Evolutionary conservation across 2,888 invertebrate genomes (phyloP).

Genomic region (Acleris literana): DNA sequence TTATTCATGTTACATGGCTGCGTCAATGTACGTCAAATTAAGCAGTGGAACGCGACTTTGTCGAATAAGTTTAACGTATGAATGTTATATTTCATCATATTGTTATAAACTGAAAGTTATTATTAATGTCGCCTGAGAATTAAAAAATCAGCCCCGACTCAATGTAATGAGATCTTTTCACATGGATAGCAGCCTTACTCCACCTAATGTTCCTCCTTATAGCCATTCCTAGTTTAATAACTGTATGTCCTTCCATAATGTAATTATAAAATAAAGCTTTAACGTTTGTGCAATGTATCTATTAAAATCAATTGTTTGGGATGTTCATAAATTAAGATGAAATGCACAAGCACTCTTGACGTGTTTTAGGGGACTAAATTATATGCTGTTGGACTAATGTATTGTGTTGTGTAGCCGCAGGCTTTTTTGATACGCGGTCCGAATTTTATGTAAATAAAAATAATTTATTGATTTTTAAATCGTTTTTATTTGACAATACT

Average conservation of each 20-base stretch:
- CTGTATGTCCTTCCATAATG: conserved; percentile 16
- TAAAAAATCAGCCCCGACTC: too few species aligned
- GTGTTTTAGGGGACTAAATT: conserved; percentile 18
- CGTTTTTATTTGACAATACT: conserved; percentile 11
- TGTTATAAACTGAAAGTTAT: too few species aligned
- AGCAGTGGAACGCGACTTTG: too few species aligned
- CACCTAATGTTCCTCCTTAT: background rate
- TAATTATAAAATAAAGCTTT: conserved; percentile 18
- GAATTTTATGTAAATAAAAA: conserved; percentile 65
- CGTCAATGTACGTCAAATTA: too few species aligned
- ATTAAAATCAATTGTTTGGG: background rate
- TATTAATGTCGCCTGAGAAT: too few species aligned
- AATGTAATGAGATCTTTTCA: background rate
- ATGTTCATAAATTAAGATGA: conserved; percentile 13
- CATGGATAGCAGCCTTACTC: conserved; percentile 4
- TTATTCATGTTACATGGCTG: too few species aligned
- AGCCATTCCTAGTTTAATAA: conserved; percentile 17
- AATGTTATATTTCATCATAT: too few species aligned
- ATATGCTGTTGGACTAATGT: conserved; percentile 39
- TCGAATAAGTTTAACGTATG: too few species aligned
- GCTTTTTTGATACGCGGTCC: conserved; percentile 58
- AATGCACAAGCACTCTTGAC: conserved; percentile 30
- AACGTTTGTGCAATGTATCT: conserved; percentile 4
- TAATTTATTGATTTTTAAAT: conserved; percentile 57
- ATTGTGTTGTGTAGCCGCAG: conserved; percentile 55